Conservation (phyloP, 2,113 vertebrate species). For the Catharus fuscescens region DNA sequence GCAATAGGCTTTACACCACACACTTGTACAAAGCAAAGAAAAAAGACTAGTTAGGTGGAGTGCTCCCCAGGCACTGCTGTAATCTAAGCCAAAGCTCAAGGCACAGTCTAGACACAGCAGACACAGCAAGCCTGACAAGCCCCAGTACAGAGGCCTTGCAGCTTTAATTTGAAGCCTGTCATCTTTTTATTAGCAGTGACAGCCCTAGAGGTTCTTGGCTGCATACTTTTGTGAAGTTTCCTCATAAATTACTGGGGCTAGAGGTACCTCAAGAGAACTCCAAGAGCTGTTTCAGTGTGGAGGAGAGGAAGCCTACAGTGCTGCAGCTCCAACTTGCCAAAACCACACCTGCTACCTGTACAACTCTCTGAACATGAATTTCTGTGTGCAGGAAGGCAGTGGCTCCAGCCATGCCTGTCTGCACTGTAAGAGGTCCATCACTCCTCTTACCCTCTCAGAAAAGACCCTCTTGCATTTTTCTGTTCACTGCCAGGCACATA, state of each 20-base stretch:
- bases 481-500: background rate
- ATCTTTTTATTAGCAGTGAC: background rate
- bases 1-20: background rate
- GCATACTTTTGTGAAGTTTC: background rate
- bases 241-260: background rate
- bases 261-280: background rate
- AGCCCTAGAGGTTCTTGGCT: background rate
- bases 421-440: rapidly evolving
- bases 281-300: background rate
- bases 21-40: background rate
- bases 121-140: background rate
- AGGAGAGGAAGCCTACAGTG: background rate
- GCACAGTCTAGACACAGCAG: background rate
- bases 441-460: background rate
- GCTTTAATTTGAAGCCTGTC: background rate
- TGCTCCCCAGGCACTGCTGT: background rate
- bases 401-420: background rate
- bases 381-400: background rate
- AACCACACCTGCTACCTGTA: rapidly evolving
- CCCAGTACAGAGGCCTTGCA: background rate
- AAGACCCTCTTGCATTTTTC: background rate
- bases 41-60: background rate
- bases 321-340: background rate
- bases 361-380: background rate
- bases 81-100: background rate